Evolutionary conservation across 2,113 vertebrate genomes (phyloP).

Genomic region (Lycocorax pyrrhopterus): DNA sequence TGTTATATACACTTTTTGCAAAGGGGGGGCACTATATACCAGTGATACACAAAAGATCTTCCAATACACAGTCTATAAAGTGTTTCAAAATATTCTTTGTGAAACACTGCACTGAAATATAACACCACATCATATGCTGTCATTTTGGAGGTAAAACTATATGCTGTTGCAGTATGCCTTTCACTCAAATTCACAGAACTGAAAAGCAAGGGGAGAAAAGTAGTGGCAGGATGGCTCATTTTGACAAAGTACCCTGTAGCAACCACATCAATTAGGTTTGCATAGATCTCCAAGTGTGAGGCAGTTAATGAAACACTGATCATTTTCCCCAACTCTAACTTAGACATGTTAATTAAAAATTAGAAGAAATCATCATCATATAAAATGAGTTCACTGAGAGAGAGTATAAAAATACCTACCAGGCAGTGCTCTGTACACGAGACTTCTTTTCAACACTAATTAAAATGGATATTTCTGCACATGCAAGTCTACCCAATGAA

Average conservation of each 20-base stretch:
- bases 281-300: slow-evolving; percentile 45
- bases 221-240: not conserved
- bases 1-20: not conserved
- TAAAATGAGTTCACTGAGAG: slow-evolving; percentile 46
- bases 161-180: not conserved
- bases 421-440: slow-evolving; percentile 36
- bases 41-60: not conserved
- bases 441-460: slow-evolving; percentile 51
- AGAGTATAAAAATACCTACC: slow-evolving; percentile 58
- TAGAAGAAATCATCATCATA: slow-evolving; percentile 64
- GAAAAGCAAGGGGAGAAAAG: not conserved
- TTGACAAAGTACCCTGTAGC: slow-evolving; percentile 35
- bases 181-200: not conserved
- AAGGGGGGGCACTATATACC: not conserved
- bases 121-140: not conserved
- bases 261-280: slow-evolving; percentile 45
- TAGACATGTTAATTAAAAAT: slow-evolving; percentile 67
- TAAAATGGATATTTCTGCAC: slow-evolving; percentile 58
- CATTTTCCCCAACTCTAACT: slow-evolving; percentile 53
- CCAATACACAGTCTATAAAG: not conserved
- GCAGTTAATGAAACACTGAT: slow-evolving; percentile 63
- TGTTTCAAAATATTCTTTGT: not conserved
- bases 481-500: slow-evolving; percentile 44
- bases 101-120: not conserved
- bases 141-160: not conserved